Conservation (phyloP, 2,113 vertebrate genomes). For the Entomyzon cyanotis region DNA sequence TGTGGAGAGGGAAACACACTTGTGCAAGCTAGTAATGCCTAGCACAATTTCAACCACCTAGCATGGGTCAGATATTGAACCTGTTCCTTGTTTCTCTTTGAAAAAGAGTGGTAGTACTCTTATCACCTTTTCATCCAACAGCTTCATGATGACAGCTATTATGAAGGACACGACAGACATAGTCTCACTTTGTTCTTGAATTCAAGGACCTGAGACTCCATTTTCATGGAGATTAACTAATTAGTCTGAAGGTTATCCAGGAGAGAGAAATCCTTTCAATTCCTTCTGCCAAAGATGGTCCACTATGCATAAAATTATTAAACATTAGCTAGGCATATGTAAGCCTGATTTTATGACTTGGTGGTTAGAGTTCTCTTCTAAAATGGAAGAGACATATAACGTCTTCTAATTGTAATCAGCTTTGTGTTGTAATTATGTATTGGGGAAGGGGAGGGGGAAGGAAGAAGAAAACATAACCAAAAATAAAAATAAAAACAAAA, state of each 20-base stretch:
- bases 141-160: rapidly evolving
- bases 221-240: not conserved
- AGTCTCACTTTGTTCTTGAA: not conserved
- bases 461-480: not conserved
- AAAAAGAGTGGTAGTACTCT: rapidly evolving
- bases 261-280: not conserved
- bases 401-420: not conserved
- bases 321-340: not conserved
- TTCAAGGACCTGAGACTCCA: not conserved
- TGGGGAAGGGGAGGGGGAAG: rapidly evolving
- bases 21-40: not conserved
- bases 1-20: not conserved
- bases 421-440: not conserved
- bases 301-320: not conserved
- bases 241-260: not conserved
- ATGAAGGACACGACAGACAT: not conserved
- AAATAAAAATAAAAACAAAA: not conserved
- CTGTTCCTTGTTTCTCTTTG: not conserved
- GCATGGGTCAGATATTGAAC: not conserved
- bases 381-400: not conserved
- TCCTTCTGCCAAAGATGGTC: not conserved
- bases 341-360: not conserved
- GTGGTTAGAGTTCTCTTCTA: not conserved
- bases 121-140: not conserved
- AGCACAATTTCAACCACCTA: not conserved